Evolutionary conservation across 2,888 invertebrate species (phyloP), one percentile per base, ranked within the genome.

Genomic region (Lutraria lutraria): DNA sequence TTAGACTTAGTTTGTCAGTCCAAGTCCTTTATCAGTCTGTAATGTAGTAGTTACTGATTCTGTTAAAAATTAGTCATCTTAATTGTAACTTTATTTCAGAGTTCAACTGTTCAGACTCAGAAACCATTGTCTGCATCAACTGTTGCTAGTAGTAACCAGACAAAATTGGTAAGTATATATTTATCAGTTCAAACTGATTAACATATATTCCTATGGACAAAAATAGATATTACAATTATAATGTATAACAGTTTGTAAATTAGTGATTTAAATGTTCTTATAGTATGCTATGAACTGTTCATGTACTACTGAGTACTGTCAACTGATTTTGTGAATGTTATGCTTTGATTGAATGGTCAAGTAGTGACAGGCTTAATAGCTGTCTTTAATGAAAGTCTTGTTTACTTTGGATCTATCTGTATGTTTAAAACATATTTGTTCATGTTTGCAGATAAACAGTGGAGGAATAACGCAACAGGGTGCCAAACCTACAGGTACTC

Each of bases 401-500:
- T 2, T 43, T 8, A 43, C 43, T 43, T 43, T 4, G 2, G 43
- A 43, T 43, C 43, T 43, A 43, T 43, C 43, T 43, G 43, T 43
- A 43, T 43, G 2, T 43, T 43, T 43, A 43, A 43, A 43, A 43
- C 8, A 43, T 43, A 43, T 43, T 56, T 16, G 3, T 56, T 19
- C 15, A 56, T 56, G 56, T 56, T 3, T 63, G 21, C 16, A 91
- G 90, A 31, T 86, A 81, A 88, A 81, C 19, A 79, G 81, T 76
- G 63, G 85, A 60, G 91, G 90, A 43, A 80, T 90, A 6, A 43
- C 81, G 10, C 85, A 89, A 12, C 86, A 87, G 34, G 89, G 88
- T 0, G 34, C 76, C 15, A 88, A 89, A 25, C 56, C 89, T 29
- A 60, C 88, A 12, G 93, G 94, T 63, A 95, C 95, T 10, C 94